Conservation (phyloP, 2,888 invertebrate genomes). For the Pseudanteris insignis region DNA sequence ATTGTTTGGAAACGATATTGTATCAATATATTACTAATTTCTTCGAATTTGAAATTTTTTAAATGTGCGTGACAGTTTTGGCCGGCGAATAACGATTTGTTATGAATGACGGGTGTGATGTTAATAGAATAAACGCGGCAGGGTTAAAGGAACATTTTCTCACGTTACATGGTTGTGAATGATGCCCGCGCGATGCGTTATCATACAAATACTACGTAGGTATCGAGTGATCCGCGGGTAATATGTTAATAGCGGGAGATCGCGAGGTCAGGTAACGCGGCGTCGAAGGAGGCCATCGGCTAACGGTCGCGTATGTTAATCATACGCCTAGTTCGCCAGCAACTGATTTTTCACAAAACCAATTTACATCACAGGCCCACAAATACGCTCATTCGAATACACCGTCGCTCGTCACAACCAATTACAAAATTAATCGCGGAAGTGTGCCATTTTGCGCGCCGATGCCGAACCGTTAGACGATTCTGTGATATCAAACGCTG, state of each 20-base stretch:
- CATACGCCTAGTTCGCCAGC: constrained; percentile 30
- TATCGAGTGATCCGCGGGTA: constrained; percentile 50
- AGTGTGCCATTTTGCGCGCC: constrained; percentile 19
- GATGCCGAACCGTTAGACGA: constrained; percentile 25
- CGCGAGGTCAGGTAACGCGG: constrained; percentile 30
- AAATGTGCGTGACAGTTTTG: too few species aligned
- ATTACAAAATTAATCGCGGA: constrained; percentile 40
- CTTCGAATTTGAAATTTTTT: too few species aligned
- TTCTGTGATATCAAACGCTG: constrained; percentile 9
- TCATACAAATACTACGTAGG: constrained; percentile 50
- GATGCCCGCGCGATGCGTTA: constrained; percentile 48
- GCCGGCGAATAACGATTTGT: too few species aligned
- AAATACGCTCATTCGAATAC: constrained; percentile 30
- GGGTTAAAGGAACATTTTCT: constrained; percentile 43
- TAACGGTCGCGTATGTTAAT: constrained; percentile 40
- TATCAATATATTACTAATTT: too few species aligned
- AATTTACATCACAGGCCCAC: constrained; percentile 32
- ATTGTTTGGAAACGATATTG: too few species aligned
- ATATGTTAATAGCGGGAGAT: constrained; percentile 51
- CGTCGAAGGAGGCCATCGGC: constrained; percentile 26
- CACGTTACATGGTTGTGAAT: constrained; percentile 47
- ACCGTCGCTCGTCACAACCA: constrained; percentile 33
- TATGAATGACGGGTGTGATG: constrained; percentile 4
- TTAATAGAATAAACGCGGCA: constrained; percentile 33
- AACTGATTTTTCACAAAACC: constrained; percentile 28